Percentiles rank a stretch among this genome's conserved stretches.
Evolutionary conservation across 2,113 vertebrate species (phyloP).

Genomic region (Astur gentilis): DNA sequence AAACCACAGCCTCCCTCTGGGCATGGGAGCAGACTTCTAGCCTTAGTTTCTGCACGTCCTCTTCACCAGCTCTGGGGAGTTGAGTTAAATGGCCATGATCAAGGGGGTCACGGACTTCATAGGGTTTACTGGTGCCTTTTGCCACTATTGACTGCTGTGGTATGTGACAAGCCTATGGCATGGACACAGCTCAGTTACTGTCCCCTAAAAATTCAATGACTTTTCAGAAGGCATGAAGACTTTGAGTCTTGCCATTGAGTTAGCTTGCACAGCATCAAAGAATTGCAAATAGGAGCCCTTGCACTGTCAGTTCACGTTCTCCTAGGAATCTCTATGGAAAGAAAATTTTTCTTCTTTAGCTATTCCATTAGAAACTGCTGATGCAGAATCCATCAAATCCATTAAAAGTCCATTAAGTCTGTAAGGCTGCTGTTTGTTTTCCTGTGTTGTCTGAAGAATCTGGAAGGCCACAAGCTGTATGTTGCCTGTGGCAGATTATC

Average conservation of each 20-base stretch:
- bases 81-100: background rate
- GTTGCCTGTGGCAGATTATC: background rate
- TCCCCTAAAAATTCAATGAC: background rate
- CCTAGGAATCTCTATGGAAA: background rate
- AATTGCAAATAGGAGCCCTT: background rate
- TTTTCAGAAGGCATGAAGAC: background rate
- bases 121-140: background rate
- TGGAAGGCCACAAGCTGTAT: background rate
- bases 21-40: background rate
- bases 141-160: background rate
- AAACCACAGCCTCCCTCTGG: background rate
- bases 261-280: background rate
- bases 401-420: slow-evolving; percentile 39
- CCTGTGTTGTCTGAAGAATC: background rate
- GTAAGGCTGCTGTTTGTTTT: background rate
- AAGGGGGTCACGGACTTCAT: background rate
- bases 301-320: background rate
- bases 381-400: slow-evolving; percentile 42
- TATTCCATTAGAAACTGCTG: slow-evolving; percentile 32
- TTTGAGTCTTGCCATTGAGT: background rate
- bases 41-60: background rate
- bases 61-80: background rate
- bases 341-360: background rate
- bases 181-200: background rate
- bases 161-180: fast-evolving